Base-by-base conservation (phyloP, 37 sponge, comb jelly and placozoan species). In the Spongia lamella region DNA sequence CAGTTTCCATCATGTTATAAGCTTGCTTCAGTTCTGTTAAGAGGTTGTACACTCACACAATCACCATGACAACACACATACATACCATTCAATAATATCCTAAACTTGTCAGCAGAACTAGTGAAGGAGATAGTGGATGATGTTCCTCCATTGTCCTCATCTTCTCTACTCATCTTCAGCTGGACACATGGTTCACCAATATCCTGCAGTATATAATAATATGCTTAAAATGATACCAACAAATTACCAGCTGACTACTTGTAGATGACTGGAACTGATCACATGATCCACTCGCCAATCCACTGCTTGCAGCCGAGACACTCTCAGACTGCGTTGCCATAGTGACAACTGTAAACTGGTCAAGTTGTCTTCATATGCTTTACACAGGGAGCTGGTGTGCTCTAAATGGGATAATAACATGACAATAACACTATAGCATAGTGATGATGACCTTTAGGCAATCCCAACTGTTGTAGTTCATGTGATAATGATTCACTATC, bases 231-330 rank as follows among this genome's bases (percentile, higher is more conserved):
- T n/a, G n/a, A 30, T 49, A 49, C 67, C 40, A 21, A 2, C 27
- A 40, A 3, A 55, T 61, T 2, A 26, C 33, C 24, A 57, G 58
- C 26, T 60, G 3, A 34, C 40, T 38, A 81, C 94, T 74, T 85
- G 47, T 0, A 93, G 40, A 61, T 66, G 31, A 54, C 85, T 90
- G 24, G 95, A 94, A 55, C 88, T 81, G 25, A 95, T 50, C 26
- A 95, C 69, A 64, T 95, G 91, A 77, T 95, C 96, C 31, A 95
- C 96, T 56, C 96, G 80, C 96, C 96, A 95, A 0, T 95, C 89
- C 16, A 90, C 82, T 20, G 70, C 54, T 19, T 75, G 67, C 50
- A 94, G 54, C 14, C 67, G 74, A 20, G 82, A 87, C 38, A 93
- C 89, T 85, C 93, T 63, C 1, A 93, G 72, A 47, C 89, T 89